Evolutionary conservation across 2,888 invertebrate species (phyloP).

Genomic region (Sarcophaga caerulescens): DNA sequence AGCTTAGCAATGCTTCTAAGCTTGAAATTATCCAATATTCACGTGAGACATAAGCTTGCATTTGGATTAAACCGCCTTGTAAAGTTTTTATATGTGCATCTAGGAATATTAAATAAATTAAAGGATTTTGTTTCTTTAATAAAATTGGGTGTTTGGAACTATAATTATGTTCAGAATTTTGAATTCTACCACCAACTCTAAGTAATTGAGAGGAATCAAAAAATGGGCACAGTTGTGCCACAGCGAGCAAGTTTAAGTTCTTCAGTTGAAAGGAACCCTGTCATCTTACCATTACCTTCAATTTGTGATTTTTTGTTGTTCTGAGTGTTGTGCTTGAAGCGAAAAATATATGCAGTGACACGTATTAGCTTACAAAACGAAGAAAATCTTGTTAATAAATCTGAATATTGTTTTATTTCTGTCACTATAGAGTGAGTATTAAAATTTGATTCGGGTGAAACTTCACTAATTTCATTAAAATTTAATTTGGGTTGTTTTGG

Average conservation of each 20-base stretch:
- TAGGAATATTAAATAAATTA: conserved; percentile 30
- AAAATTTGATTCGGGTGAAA: background rate
- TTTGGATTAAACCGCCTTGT: conserved; percentile 47
- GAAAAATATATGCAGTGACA: conserved; percentile 3
- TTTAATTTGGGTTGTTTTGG: conserved; percentile 31
- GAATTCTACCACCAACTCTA: conserved; percentile 51
- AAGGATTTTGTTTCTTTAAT: conserved; percentile 44
- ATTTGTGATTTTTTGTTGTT: background rate
- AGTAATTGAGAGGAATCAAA: conserved; percentile 30
- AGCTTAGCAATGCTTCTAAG: conserved; percentile 36
- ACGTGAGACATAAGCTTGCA: conserved; percentile 35
- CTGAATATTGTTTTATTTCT: background rate
- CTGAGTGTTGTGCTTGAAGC: background rate
- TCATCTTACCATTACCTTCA: conserved; percentile 8
- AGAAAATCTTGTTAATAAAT: background rate
- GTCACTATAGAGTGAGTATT: background rate
- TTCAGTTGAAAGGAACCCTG: conserved; percentile 13
- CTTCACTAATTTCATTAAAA: background rate
- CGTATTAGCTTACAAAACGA: background rate
- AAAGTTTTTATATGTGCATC: too few species aligned
- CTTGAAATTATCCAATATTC: conserved; percentile 49
- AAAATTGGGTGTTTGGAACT: conserved; percentile 46
- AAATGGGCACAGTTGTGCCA: conserved; percentile 27
- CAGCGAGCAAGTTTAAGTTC: conserved; percentile 10
- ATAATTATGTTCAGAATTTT: conserved; percentile 34